Conservation (phyloP, 2,888 invertebrate genomes). For the Cerceris ruficornis region DNA sequence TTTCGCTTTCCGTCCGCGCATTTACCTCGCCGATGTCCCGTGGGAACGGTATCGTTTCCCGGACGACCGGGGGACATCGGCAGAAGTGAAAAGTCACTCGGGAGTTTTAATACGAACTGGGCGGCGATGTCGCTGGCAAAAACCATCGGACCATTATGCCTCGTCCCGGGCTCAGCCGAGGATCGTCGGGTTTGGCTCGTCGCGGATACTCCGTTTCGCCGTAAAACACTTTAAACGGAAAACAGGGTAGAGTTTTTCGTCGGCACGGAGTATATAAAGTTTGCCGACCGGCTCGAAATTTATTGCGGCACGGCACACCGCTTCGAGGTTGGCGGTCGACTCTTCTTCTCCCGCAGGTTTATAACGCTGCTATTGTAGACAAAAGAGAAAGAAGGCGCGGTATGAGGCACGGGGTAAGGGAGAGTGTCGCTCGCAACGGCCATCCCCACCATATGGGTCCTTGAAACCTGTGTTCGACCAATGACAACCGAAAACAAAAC, state of each 20-base stretch:
- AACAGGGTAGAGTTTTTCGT: conserved; percentile 35
- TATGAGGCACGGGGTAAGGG: too few species aligned
- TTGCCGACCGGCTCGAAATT: conserved; percentile 46
- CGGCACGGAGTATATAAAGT: neutral
- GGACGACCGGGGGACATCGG: neutral
- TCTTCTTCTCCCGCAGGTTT: neutral
- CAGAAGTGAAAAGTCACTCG: conserved; percentile 47
- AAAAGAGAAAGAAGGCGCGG: too few species aligned
- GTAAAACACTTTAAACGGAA: conserved; percentile 38
- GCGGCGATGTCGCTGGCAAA: neutral
- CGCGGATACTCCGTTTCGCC: conserved; percentile 2
- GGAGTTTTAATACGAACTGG: neutral
- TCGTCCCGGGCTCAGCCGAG: neutral
- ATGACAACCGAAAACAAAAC: too few species aligned
- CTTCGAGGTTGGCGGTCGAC: neutral
- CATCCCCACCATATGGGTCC: too few species aligned
- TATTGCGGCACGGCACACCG: conserved; percentile 25
- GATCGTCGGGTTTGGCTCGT: neutral
- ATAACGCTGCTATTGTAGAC: neutral
- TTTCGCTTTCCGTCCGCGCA: neutral
- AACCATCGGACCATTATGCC: neutral
- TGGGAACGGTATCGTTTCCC: conserved; percentile 33
- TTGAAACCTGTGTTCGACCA: too few species aligned
- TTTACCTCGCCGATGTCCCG: conserved; percentile 29
- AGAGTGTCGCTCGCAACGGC: too few species aligned